A percentile compares a stretch with the other conserved stretches of the same genome.
Conservation (phyloP, 2,888 invertebrate genomes). For the Trisateles emortualis region DNA sequence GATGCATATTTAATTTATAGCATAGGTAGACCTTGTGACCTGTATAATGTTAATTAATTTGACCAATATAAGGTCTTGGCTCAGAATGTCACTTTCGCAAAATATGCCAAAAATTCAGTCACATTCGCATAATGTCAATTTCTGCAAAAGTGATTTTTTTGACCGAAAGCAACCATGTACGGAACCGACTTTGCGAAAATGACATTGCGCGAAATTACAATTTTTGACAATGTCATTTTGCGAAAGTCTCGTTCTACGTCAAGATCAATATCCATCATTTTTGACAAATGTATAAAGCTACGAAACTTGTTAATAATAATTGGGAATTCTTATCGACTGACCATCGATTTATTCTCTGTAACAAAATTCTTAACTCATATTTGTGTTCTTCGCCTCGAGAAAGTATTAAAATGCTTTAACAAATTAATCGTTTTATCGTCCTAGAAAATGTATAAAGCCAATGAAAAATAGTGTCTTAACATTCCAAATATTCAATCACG, state of each 20-base stretch:
- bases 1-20: conserved; percentile 80
- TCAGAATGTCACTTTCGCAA: too few species aligned
- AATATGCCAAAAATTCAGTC: too few species aligned
- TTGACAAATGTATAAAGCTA: conserved; percentile 48
- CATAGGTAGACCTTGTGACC: conserved; percentile 76
- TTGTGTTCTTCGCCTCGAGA: conserved; percentile 53
- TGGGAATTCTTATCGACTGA: conserved; percentile 44
- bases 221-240: too few species aligned
- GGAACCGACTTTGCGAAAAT: too few species aligned
- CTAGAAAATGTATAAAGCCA: conserved; percentile 76
- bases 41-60: conserved; percentile 71
- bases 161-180: too few species aligned
- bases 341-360: conserved; percentile 31
- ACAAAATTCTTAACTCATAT: conserved; percentile 46
- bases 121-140: too few species aligned
- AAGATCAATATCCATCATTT: too few species aligned
- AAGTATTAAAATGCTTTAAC: conserved; percentile 67
- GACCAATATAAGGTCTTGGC: too few species aligned
- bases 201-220: too few species aligned
- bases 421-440: conserved; percentile 68
- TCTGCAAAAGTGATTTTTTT: too few species aligned
- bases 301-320: conserved; percentile 39
- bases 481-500: conserved; percentile 84
- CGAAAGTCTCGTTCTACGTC: too few species aligned
- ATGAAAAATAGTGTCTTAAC: conserved; percentile 84